Conservation (phyloP, 2,797 vertebrate genomes). For the Acanthopagrus latus region DNA sequence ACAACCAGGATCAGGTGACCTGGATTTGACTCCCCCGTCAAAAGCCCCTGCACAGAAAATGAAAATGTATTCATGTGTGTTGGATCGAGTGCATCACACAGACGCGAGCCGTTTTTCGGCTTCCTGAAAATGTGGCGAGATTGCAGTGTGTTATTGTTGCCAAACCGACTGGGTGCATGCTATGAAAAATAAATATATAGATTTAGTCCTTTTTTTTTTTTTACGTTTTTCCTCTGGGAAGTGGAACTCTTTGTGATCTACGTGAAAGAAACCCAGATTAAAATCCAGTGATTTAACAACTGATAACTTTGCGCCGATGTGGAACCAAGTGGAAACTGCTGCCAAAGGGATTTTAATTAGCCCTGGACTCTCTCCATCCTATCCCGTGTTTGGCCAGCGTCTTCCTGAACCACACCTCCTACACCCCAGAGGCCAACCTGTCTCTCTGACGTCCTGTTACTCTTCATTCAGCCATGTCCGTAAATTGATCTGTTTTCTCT, state of each 20-base stretch:
- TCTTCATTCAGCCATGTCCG: conserved; percentile 48
- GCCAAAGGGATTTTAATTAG: conserved; percentile 38
- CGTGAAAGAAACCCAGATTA: conserved; percentile 26
- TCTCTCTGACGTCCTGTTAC: conserved; percentile 53
- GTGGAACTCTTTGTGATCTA: conserved; percentile 40
- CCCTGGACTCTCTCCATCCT: not conserved
- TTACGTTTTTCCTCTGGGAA: conserved; percentile 32
- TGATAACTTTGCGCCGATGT: conserved; percentile 4
- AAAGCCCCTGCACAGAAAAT: conserved; percentile 73
- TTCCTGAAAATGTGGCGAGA: conserved; percentile 61
- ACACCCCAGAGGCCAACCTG: conserved; percentile 36
- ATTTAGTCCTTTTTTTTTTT: conserved; percentile 50
- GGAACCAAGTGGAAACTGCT: conserved; percentile 21
- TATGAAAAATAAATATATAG: conserved; percentile 36
- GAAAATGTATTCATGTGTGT: conserved; percentile 78
- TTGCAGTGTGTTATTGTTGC: conserved; percentile 64
- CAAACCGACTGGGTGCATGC: conserved; percentile 51
- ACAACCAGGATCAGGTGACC: conserved; percentile 83
- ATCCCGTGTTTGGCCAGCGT: conserved; percentile 19
- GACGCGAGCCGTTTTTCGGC: conserved; percentile 64
- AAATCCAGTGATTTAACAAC: conserved; percentile 17
- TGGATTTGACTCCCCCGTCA: conserved; percentile 83
- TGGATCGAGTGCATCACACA: conserved; percentile 66
- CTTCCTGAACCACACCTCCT: conserved; percentile 7
- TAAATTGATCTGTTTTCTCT: conserved; percentile 67